phyloP scores from a whole-genome alignment of 2,797 vertebrate genomes.

The Phataginus tetradactyla region DNA sequence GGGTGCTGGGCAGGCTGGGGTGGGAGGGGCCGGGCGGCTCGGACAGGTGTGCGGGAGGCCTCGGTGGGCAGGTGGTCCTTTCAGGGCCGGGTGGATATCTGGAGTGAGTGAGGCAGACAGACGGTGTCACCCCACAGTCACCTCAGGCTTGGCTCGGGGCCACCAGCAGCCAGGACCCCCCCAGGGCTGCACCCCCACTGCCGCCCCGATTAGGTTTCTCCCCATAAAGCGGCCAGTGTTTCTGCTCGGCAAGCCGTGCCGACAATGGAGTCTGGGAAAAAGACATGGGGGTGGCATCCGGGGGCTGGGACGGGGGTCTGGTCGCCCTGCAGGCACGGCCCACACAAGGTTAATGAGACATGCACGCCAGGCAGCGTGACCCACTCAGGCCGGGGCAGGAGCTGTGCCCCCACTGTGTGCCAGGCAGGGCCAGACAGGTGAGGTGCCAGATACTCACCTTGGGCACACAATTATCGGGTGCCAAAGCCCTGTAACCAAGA shows the following conservation, averaged over 20 bases:
- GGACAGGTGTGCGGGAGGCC: conserved; percentile 84
- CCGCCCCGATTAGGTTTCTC: conserved; percentile 85
- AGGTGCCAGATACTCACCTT: not conserved
- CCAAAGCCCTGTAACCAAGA: not conserved
- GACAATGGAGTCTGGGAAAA: conserved; percentile 80
- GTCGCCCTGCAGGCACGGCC: conserved; percentile 79
- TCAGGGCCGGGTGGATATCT: conserved; percentile 79
- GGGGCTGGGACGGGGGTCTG: conserved; percentile 50
- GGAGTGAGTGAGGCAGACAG: conserved; percentile 83
- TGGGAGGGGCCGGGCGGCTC: conserved; percentile 57
- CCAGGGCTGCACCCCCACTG: not conserved
- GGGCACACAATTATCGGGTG: accelerated
- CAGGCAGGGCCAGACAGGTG: accelerated
- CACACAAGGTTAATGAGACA: conserved; percentile 80
- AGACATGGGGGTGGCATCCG: conserved; percentile 37
- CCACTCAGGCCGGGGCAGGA: accelerated
- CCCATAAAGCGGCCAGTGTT: conserved; percentile 87
- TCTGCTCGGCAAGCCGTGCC: conserved; percentile 85
- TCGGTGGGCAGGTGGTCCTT: conserved; percentile 67
- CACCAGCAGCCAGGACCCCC: conserved; percentile 74
- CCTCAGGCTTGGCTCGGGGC: conserved; percentile 85
- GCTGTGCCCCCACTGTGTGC: not conserved
- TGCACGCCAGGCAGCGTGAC: accelerated
- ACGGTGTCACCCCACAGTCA: conserved; percentile 88
- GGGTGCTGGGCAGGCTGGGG: conserved; percentile 83